Evolutionary conservation across 2,797 vertebrate genomes (phyloP).

Genomic region (Pampus argenteus): DNA sequence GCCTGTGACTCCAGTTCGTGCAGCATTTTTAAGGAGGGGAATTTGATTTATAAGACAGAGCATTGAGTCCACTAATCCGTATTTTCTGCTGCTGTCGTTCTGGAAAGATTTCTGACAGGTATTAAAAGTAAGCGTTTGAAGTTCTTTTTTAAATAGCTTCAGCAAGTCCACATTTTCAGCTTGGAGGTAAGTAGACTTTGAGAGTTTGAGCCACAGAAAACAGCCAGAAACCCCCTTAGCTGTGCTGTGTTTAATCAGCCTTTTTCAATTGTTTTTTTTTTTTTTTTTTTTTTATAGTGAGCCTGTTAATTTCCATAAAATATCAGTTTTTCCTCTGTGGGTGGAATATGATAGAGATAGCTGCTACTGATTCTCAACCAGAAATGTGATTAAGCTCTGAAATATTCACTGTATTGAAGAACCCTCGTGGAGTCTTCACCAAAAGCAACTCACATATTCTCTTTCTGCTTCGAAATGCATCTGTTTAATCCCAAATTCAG

Average conservation of each 20-base stretch:
- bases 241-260: constrained; percentile 56
- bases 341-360: constrained; percentile 33
- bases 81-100: constrained; percentile 42
- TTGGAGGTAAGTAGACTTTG: constrained; percentile 37
- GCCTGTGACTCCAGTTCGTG: constrained; percentile 18
- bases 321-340: constrained; percentile 43
- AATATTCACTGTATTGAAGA: constrained; percentile 35
- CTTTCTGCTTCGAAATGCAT: constrained; percentile 20
- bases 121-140: constrained; percentile 65
- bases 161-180: constrained; percentile 33
- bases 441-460: constrained; percentile 24
- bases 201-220: constrained; percentile 38
- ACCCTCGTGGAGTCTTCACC: constrained; percentile 23
- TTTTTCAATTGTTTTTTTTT: constrained; percentile 19
- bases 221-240: constrained; percentile 37
- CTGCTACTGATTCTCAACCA: constrained; percentile 52
- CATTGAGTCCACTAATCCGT: constrained; percentile 46
- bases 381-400: constrained; percentile 54
- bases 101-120: constrained; percentile 51
- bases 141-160: constrained; percentile 43
- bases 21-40: constrained; percentile 33
- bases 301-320: constrained; percentile 59
- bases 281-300: constrained; percentile 16
- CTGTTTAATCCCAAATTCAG: constrained; percentile 38
- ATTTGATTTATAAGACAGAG: constrained; percentile 49